Percentiles rank a stretch among this genome's conserved stretches.
These are phyloP conservation scores for Sphecodes monilicornis DNA, from an alignment of 2,888 invertebrate genomes.

Conservation along the genomic window DNA sequence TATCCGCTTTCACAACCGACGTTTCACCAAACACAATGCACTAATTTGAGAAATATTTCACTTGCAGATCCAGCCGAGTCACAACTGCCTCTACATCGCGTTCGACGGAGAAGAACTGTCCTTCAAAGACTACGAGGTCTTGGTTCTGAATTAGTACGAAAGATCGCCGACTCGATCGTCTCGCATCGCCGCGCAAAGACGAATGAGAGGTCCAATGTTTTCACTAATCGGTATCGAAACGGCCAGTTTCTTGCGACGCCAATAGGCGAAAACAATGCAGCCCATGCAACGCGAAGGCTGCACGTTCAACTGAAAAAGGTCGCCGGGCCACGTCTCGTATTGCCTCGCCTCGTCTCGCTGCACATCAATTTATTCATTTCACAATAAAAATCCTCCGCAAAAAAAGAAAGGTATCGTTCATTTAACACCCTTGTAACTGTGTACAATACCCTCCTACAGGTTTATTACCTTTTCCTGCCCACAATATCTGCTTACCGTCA, in stretches of 20 bases:
- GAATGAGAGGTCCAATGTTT: constrained; percentile 18
- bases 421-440: not conserved
- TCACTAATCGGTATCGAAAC: constrained; percentile 8
- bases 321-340: no score
- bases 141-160: constrained; percentile 85
- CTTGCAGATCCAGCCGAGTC: constrained; percentile 81
- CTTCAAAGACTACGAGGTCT: constrained; percentile 89
- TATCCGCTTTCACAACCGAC: not conserved
- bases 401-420: not conserved
- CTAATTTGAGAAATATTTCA: not conserved
- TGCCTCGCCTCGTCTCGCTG: not conserved
- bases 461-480: not conserved
- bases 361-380: not conserved
- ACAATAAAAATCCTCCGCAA: not conserved
- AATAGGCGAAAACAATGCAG: no score
- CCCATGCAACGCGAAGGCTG: not conserved
- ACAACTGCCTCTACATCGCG: constrained; percentile 83
- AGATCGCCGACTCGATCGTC: not conserved
- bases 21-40: not conserved
- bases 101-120: constrained; percentile 88
- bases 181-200: not conserved
- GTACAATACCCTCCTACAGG: not conserved
- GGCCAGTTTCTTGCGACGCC: no score
- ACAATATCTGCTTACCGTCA: not conserved
- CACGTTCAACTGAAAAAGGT: not conserved